These are phyloP conservation scores for Capitulum mitella DNA, from an alignment of 2,888 invertebrate species.

Conservation along the genomic window DNA sequence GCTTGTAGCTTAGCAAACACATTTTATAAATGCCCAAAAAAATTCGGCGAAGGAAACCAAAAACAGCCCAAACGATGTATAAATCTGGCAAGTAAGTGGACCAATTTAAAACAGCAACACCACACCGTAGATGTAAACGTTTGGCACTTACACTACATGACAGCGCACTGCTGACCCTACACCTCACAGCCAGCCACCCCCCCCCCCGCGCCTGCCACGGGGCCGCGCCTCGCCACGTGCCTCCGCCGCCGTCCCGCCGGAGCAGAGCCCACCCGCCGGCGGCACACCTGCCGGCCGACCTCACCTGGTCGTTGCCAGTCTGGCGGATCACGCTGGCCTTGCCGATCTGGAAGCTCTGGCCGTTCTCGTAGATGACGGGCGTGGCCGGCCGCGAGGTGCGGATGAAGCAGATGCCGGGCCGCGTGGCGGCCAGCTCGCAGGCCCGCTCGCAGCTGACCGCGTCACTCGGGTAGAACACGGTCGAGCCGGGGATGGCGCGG, in stretches of 20 bases:
- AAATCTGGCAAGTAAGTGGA: too few relatives aligned
- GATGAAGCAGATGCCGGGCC: conserved; percentile 88
- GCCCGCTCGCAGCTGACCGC: conserved; percentile 92
- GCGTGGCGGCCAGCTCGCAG: conserved; percentile 91
- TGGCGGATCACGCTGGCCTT: conserved; percentile 70
- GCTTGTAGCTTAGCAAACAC: too few relatives aligned
- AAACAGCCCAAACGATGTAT: too few relatives aligned
- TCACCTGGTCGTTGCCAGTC: conserved; percentile 47
- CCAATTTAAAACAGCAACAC: too few relatives aligned
- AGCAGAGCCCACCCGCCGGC: neutral
- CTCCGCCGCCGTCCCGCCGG: too few relatives aligned
- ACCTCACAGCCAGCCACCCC: neutral
- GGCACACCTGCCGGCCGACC: neutral
- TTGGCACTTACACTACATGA: too few relatives aligned
- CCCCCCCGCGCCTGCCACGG: neutral
- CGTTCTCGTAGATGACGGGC: conserved; percentile 72
- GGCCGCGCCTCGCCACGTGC: too few relatives aligned
- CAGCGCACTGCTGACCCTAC: too few relatives aligned
- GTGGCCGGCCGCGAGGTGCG: conserved; percentile 91
- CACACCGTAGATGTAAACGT: too few relatives aligned
- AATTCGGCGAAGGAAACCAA: too few relatives aligned
- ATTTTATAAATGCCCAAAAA: too few relatives aligned
- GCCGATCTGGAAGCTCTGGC: conserved; percentile 71
- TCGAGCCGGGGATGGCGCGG: conserved; percentile 52
- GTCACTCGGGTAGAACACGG: conserved; percentile 68